Percentiles rank a stretch among this genome's conserved stretches.
Conservation (phyloP, 2,888 invertebrate genomes). For the Drosophila falleni region DNA sequence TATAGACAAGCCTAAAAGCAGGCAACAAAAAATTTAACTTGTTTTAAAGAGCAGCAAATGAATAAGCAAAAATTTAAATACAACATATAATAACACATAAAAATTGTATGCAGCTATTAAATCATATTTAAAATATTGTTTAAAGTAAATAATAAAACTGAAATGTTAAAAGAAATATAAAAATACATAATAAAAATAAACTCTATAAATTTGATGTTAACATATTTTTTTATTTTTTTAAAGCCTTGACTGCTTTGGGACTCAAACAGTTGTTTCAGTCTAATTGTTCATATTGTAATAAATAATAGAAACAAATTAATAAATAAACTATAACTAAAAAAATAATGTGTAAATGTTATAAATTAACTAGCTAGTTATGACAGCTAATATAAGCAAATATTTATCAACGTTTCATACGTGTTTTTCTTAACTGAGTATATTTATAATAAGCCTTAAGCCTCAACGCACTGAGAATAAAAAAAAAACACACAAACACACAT, state of each 20-base stretch:
- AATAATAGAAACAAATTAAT: background rate
- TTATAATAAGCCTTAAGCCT: constrained; percentile 22
- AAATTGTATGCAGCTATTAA: no score
- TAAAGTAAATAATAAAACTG: no score
- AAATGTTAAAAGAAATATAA: no score
- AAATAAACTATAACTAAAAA: no score
- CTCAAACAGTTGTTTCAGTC: no score
- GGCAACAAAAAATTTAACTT: background rate
- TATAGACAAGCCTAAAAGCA: background rate
- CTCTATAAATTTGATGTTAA: no score
- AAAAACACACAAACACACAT: constrained; percentile 2
- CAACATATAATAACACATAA: no score
- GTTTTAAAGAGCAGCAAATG: background rate
- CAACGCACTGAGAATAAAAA: constrained; percentile 15
- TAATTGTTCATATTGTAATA: no score
- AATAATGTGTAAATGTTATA: background rate
- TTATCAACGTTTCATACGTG: background rate
- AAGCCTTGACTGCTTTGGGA: no score
- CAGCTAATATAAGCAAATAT: background rate
- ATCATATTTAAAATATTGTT: no score
- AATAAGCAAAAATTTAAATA: background rate
- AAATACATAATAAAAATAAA: no score
- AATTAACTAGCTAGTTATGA: background rate
- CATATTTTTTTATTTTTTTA: no score
- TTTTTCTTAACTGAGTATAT: background rate